Conservation (phyloP, 2,113 vertebrate species). For the Antechinus flavipes region DNA sequence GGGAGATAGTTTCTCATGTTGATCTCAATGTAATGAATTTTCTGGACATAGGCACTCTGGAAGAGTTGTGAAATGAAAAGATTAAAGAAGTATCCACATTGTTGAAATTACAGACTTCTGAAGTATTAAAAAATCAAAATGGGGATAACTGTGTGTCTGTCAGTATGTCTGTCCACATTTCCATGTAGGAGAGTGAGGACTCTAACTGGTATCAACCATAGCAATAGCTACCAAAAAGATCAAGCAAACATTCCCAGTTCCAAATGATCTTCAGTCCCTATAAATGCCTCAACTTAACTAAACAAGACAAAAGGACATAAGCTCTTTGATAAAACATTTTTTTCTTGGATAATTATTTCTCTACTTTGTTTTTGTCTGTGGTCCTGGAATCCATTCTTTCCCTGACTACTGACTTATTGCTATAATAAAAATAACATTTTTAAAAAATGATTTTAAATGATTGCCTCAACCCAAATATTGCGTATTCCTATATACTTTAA, state of each 20-base stretch:
- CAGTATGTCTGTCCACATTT: background rate
- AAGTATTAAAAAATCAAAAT: background rate
- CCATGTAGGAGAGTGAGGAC: background rate
- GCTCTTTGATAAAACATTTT: background rate
- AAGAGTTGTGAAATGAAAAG: background rate
- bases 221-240: background rate
- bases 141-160: background rate
- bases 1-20: background rate
- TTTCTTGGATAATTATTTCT: background rate
- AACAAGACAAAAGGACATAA: background rate
- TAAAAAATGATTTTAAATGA: background rate
- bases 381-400: background rate
- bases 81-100: background rate
- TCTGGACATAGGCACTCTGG: background rate
- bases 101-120: background rate
- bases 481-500: background rate
- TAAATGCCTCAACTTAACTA: background rate
- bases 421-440: background rate
- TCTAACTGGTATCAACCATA: background rate
- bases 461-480: background rate
- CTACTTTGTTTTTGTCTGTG: background rate
- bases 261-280: background rate
- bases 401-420: background rate
- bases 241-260: background rate
- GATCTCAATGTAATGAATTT: background rate